Evolutionary conservation across 2,113 vertebrate genomes (phyloP).

Genomic region (Pangasianodon gigas): DNA sequence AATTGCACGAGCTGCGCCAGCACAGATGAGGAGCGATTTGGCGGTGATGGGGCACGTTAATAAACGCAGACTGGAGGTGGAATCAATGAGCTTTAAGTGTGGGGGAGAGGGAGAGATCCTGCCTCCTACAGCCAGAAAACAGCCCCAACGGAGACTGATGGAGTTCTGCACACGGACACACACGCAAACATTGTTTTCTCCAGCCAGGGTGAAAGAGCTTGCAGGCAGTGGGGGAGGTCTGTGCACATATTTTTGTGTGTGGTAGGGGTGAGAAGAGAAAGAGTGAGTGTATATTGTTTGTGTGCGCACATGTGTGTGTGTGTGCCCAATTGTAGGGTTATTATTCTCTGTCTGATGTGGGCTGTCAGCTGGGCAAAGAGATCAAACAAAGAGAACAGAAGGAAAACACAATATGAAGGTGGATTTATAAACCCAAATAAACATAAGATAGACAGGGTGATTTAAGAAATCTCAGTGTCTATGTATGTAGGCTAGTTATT

Average conservation of each 20-base stretch:
- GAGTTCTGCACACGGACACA: constrained; percentile 17
- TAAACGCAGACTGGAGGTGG: constrained; percentile 54
- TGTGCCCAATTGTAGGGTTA: constrained; percentile 50
- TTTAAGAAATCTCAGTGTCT: neutral
- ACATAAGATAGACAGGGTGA: neutral
- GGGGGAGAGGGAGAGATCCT: constrained; percentile 56
- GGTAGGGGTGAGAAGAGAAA: constrained; percentile 2
- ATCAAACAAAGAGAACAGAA: constrained; percentile 69
- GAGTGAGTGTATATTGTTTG: constrained; percentile 17
- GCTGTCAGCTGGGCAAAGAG: constrained; percentile 60
- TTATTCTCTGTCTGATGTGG: constrained; percentile 63
- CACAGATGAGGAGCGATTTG: constrained; percentile 68
- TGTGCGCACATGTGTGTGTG: neutral
- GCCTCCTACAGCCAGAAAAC: constrained; percentile 55
- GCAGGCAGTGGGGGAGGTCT: constrained; percentile 34
- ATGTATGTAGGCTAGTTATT: neutral
- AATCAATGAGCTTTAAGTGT: constrained; percentile 53
- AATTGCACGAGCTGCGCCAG: constrained; percentile 60
- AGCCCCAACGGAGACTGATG: constrained; percentile 59
- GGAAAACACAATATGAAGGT: neutral
- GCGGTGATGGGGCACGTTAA: constrained; percentile 67
- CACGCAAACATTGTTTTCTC: constrained; percentile 36
- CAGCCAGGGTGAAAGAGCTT: constrained; percentile 40
- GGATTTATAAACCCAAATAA: constrained; percentile 6
- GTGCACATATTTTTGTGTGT: constrained; percentile 20